phyloP scores from a whole-genome alignment of 2,888 invertebrate genomes.

The Phengaris arion region DNA sequence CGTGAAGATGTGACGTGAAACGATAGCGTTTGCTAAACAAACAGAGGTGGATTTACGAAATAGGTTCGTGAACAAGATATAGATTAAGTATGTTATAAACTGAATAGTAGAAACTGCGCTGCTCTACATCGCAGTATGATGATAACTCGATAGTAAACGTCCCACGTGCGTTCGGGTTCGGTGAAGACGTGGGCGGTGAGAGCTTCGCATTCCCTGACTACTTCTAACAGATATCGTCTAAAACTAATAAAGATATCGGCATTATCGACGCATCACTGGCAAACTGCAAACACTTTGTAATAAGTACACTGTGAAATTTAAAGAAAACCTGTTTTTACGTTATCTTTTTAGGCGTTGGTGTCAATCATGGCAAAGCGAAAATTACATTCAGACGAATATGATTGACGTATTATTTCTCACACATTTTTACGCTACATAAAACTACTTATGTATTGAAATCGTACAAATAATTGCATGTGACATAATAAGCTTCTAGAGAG shows the following conservation, averaged over 20 bases:
- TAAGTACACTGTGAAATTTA: not conserved
- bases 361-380: constrained; percentile 5
- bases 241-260: constrained; percentile 55
- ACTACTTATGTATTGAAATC: constrained; percentile 11
- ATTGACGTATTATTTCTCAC: constrained; percentile 10
- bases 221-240: constrained; percentile 58
- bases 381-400: not conserved
- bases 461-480: constrained; percentile 20
- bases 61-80: not conserved
- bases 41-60: not conserved
- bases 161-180: constrained; percentile 52
- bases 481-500: constrained; percentile 5
- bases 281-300: constrained; percentile 10
- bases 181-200: constrained; percentile 58
- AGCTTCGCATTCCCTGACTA: constrained; percentile 63
- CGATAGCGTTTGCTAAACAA: not conserved
- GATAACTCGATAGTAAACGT: constrained; percentile 68
- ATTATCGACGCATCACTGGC: constrained; percentile 3
- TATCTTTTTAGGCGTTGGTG: not conserved
- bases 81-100: not conserved
- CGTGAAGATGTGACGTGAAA: too few species aligned
- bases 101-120: constrained; percentile 41
- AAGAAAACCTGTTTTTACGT: not conserved
- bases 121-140: constrained; percentile 49
- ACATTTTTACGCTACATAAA: not conserved